A percentile compares a stretch with the other conserved stretches of the same genome.
phyloP scores from a whole-genome alignment of 2,888 invertebrate genomes.

The Slavum lentiscoides region DNA sequence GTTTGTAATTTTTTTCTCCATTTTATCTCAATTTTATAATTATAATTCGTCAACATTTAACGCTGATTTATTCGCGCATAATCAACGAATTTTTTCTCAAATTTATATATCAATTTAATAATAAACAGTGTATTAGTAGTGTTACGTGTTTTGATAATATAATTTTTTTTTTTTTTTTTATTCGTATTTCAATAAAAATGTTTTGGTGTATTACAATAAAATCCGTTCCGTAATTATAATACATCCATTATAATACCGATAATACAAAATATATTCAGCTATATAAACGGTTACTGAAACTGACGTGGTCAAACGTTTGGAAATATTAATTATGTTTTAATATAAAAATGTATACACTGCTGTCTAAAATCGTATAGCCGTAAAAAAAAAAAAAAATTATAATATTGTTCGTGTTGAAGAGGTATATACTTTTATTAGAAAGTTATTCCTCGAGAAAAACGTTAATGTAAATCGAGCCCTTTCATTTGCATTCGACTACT shows the following conservation, averaged over 20 bases:
- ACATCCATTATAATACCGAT: background rate
- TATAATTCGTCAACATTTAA: too few relatives aligned
- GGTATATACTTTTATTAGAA: constrained; percentile 22
- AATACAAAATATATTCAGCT: background rate
- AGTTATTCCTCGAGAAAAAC: constrained; percentile 23
- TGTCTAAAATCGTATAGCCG: background rate
- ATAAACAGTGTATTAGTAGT: too few relatives aligned
- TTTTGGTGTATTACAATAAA: too few relatives aligned
- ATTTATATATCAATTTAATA: too few relatives aligned
- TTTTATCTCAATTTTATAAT: too few relatives aligned
- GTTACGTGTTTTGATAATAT: too few relatives aligned
- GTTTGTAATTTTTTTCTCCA: too few relatives aligned
- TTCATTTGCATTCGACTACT: constrained; percentile 22
- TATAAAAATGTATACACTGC: background rate
- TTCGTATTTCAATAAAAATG: too few relatives aligned
- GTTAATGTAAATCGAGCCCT: constrained; percentile 22
- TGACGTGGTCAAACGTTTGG: background rate
- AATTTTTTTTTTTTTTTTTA: too few relatives aligned
- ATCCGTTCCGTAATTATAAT: background rate
- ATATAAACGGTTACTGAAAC: background rate
- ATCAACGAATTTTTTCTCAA: too few relatives aligned
- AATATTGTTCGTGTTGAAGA: constrained; percentile 17
- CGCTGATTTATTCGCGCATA: too few relatives aligned
- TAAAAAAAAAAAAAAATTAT: background rate
- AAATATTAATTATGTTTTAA: constrained; percentile 6